Evolutionary conservation across 2,113 vertebrate genomes (phyloP).

Genomic region (Atractosteus spatula): DNA sequence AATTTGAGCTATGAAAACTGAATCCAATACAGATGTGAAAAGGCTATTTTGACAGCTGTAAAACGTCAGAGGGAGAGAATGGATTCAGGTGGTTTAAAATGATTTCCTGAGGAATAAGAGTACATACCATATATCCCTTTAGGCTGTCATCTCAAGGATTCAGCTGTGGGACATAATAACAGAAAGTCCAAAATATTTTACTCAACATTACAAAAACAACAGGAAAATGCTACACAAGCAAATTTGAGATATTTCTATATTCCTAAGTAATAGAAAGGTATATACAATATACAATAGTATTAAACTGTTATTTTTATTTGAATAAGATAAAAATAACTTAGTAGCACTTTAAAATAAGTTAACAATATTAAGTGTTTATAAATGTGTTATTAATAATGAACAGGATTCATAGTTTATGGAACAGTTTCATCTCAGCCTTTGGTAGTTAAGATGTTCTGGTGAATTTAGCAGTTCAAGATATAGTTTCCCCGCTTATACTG

Average conservation of each 20-base stretch:
- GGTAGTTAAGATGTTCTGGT: too few species aligned
- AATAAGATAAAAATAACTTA: too few species aligned
- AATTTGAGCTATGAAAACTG: too few species aligned
- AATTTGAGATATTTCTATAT: background rate
- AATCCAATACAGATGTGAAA: background rate
- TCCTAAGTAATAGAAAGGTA: background rate
- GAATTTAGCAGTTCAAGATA: too few species aligned
- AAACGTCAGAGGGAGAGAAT: background rate
- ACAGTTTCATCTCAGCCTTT: too few species aligned
- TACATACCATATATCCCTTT: background rate
- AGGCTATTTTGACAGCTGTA: background rate
- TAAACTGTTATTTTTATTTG: too few species aligned
- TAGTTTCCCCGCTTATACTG: too few species aligned
- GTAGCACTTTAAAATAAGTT: too few species aligned
- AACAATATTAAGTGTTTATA: too few species aligned
- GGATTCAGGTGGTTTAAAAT: background rate
- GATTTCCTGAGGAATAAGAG: background rate
- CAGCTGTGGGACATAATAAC: background rate
- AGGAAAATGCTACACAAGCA: background rate
- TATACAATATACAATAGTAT: too few species aligned
- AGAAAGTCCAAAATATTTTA: background rate
- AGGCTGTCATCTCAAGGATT: background rate
- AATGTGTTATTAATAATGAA: too few species aligned
- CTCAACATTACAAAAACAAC: background rate
- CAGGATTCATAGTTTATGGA: too few species aligned